A percentile compares a stretch with the other conserved stretches of the same genome.
These are phyloP conservation scores for Drosophila rufa DNA, from an alignment of 1,140 invertebrate species.

Conservation along the genomic window DNA sequence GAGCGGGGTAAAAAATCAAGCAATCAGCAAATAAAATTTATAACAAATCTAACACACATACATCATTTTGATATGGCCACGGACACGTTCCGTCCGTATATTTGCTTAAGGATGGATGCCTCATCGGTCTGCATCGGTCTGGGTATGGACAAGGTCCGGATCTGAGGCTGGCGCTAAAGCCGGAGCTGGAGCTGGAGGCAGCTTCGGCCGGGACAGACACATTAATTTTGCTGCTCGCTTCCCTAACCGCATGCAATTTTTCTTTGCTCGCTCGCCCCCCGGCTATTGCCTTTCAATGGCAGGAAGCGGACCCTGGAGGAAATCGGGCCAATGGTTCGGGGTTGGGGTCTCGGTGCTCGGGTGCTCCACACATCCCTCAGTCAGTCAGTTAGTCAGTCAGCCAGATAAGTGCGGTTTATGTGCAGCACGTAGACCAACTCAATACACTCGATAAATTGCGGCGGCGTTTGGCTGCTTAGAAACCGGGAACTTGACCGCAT, in stretches of 20 bases:
- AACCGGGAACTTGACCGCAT: slow-evolving; percentile 41
- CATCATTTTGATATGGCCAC: slow-evolving; percentile 80
- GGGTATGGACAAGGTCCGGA: slow-evolving; percentile 14
- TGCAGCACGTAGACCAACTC: slow-evolving; percentile 77
- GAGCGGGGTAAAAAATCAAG: slow-evolving; percentile 13
- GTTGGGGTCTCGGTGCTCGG: not conserved
- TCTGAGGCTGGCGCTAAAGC: not conserved
- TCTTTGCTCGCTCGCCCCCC: slow-evolving; percentile 47
- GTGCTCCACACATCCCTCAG: slow-evolving; percentile 47
- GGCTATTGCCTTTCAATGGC: slow-evolving; percentile 75
- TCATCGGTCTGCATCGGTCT: slow-evolving; percentile 23
- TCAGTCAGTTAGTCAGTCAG: slow-evolving; percentile 77
- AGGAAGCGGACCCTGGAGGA: slow-evolving; percentile 43
- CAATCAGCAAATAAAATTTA: slow-evolving; percentile 77
- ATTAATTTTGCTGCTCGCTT: slow-evolving; percentile 80
- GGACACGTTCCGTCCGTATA: slow-evolving; percentile 69
- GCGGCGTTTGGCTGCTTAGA: slow-evolving; percentile 59
- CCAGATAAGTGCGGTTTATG: slow-evolving; percentile 81
- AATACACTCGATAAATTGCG: slow-evolving; percentile 81
- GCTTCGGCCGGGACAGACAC: slow-evolving; percentile 61
- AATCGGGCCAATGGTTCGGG: not conserved
- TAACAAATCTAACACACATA: slow-evolving; percentile 81
- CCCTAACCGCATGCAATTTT: slow-evolving; percentile 79
- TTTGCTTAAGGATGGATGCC: slow-evolving; percentile 69
- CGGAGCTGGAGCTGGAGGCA: not conserved